phyloP scores from a whole-genome alignment of 2,113 vertebrate genomes.

The Todiramphus saurophagus region DNA sequence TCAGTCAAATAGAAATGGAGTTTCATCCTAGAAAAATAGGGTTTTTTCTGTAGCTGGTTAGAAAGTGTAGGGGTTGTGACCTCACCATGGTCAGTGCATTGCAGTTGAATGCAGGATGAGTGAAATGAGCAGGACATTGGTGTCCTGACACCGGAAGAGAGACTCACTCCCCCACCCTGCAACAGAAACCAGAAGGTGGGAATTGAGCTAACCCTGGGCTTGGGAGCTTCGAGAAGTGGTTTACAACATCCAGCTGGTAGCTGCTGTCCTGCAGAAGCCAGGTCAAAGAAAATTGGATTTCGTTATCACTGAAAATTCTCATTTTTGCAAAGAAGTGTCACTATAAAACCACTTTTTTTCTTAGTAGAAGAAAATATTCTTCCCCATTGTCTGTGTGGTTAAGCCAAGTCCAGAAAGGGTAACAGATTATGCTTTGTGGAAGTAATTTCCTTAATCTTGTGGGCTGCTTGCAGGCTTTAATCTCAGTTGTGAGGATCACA shows the following conservation, averaged over 20 bases:
- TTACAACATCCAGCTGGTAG: background rate
- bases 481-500: background rate
- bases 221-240: background rate
- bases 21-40: background rate
- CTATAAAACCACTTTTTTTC: background rate
- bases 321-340: background rate
- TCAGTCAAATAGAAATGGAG: background rate
- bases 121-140: rapidly evolving
- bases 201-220: background rate
- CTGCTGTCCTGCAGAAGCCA: background rate
- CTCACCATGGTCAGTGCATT: rapidly evolving
- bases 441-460: constrained; percentile 20
- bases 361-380: background rate
- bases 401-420: background rate
- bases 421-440: background rate
- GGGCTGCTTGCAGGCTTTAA: background rate
- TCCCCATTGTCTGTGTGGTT: background rate
- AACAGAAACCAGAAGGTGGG: background rate
- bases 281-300: constrained; percentile 10
- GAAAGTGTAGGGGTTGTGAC: rapidly evolving
- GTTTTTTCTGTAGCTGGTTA: background rate
- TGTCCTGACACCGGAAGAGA: background rate
- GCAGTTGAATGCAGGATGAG: rapidly evolving
- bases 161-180: background rate
- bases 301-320: background rate